Percentiles rank a stretch among this genome's conserved stretches.
Conservation (phyloP, 2,113 vertebrate species). For the Centropristis striata region DNA sequence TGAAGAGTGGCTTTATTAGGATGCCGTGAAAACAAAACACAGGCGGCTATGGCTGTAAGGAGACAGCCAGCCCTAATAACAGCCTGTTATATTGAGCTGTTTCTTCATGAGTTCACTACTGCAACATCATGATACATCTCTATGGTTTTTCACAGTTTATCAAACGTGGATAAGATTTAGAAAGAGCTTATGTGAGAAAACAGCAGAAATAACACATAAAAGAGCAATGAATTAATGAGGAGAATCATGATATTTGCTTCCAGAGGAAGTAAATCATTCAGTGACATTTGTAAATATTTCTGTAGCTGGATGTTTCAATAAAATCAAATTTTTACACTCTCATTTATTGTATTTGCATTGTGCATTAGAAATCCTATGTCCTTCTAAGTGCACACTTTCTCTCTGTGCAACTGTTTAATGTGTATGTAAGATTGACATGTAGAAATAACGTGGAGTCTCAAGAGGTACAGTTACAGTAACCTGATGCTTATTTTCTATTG, state of each 20-base stretch:
- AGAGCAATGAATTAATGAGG: no score
- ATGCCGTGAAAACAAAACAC: not conserved
- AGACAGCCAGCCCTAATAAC: not conserved
- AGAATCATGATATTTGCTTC: not conserved
- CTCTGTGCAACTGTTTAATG: no score
- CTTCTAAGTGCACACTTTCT: not conserved
- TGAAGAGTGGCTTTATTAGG: not conserved
- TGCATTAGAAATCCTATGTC: not conserved
- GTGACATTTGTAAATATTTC: not conserved
- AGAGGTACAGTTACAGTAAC: no score
- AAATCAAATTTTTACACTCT: no score
- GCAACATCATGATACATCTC: not conserved
- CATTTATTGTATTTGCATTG: no score
- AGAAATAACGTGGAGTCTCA: no score
- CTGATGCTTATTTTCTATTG: not conserved
- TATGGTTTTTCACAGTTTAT: not conserved
- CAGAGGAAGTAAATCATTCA: not conserved
- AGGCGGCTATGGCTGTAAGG: not conserved
- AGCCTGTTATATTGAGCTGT: not conserved
- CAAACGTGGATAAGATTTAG: not conserved
- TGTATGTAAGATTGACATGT: no score
- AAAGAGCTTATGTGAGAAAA: not conserved
- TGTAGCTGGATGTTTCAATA: not conserved
- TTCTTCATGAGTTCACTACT: slow-evolving; percentile 6
- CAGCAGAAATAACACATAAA: not conserved